A percentile compares a stretch with the other conserved stretches of the same genome.
phyloP scores from a whole-genome alignment of 2,888 invertebrate species.

The Podotricha telesiphe region DNA sequence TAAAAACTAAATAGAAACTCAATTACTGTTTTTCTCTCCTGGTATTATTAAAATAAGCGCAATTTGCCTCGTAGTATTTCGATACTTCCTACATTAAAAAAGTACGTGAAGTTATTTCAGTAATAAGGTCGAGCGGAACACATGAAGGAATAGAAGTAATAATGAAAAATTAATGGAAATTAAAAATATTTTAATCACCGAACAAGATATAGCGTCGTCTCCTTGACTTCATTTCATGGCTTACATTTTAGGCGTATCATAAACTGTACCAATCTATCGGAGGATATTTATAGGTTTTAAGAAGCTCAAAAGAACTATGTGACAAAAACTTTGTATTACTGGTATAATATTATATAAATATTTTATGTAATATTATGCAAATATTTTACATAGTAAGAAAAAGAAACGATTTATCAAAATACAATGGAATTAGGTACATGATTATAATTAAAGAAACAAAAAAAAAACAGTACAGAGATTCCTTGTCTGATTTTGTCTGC shows the following conservation, averaged over 20 bases:
- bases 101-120: neutral
- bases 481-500: no score
- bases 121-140: constrained; percentile 9
- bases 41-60: neutral
- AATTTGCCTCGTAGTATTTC: neutral
- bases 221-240: constrained; percentile 13
- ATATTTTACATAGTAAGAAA: neutral
- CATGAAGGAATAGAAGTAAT: constrained; percentile 6
- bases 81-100: constrained; percentile 1
- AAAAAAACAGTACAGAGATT: no score
- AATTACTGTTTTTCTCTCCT: neutral
- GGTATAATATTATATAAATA: neutral
- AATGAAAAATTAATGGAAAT: neutral
- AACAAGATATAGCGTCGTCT: neutral
- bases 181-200: constrained; percentile 18
- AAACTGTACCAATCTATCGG: no score
- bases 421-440: no score
- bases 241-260: neutral
- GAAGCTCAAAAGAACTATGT: neutral
- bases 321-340: neutral
- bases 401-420: neutral
- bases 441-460: no score
- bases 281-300: neutral
- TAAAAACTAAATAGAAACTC: no score
- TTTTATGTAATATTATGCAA: no score